Evolutionary conservation across 2,888 invertebrate species (phyloP), one percentile per base, ranked within the genome.

Genomic region (Hirudinaria manillensis): DNA sequence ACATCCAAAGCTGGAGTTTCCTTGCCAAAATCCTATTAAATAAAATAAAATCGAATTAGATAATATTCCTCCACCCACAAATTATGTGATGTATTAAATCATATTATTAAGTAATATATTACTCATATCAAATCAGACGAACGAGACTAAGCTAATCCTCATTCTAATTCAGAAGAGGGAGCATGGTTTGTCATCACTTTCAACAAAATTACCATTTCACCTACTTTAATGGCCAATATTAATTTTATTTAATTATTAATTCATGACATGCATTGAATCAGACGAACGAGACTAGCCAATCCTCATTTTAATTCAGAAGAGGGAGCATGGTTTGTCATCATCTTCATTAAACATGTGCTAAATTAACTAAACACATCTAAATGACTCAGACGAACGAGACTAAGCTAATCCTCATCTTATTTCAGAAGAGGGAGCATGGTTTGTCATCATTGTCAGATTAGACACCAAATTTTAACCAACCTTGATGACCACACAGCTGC

Each of bases 1-100:
- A 94, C 91, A 87, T 95, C 95, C 85, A 94, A 89, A 78, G 96
- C 96, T 81, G 92, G 94, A 75, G 95, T 94, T 87, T 98, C 97
- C 86, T 95, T 95, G 83, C 98, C 98, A 86, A 93, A 99, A 88
- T 97, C 96, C 93, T 93, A 87, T 80, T 89, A 88, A 53, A 24
- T 53, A 65, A 68, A 61, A 13, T 70, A 67, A 19, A 72, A n/a
- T 34, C 10, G 3, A 2, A 36, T 70, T 24, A 51, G 1, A 45
- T 3, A 1, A 34, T 34, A 29, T 68, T 29, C 13, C 7, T 34
- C 29, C 36, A n/a, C 36, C 3, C 6, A 2, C 51, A 71, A 34
- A 51, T 24, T 6, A 24, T 7, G 21, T 61, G 24, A 21, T 56
- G 13, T 56, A 7, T 21, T 7, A 24, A 7, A 16, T 24, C 56